A percentile compares a stretch with the other conserved stretches of the same genome.
Conservation (phyloP, 2,113 vertebrate genomes). For the Pavo muticus region DNA sequence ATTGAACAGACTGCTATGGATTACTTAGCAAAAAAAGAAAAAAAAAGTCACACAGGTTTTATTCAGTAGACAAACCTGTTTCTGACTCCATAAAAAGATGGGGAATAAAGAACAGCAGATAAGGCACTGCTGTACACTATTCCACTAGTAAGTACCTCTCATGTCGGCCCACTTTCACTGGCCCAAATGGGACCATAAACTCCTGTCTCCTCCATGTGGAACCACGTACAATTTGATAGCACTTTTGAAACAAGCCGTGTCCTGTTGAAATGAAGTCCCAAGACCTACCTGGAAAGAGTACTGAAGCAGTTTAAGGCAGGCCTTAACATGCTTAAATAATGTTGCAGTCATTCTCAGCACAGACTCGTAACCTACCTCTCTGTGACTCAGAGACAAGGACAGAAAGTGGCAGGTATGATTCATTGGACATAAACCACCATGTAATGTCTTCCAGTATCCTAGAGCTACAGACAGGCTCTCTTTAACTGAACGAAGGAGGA, state of each 20-base stretch:
- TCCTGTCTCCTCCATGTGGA: not conserved
- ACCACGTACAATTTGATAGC: not conserved
- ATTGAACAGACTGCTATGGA: not conserved
- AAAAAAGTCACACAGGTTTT: not conserved
- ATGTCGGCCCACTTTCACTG: not conserved
- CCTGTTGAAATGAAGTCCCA: not conserved
- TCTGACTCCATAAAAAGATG: not conserved
- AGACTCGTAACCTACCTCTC: not conserved
- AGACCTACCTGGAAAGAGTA: not conserved
- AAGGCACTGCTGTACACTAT: rapidly evolving
- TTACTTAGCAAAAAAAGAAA: not conserved
- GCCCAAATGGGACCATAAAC: not conserved
- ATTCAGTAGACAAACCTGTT: not conserved
- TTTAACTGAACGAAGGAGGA: not conserved
- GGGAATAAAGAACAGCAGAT: not conserved
- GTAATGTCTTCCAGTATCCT: not conserved
- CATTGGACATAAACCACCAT: not conserved
- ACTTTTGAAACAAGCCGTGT: not conserved
- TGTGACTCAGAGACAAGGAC: not conserved
- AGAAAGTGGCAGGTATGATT: not conserved
- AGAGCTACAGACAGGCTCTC: not conserved
- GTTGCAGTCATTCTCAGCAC: not conserved
- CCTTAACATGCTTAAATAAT: not conserved
- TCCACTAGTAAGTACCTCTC: not conserved
- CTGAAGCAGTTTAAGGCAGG: not conserved